Percentiles rank a stretch among this genome's conserved stretches.
Conservation (phyloP, 2,113 vertebrate species). For the Misgurnus mizolepis region DNA sequence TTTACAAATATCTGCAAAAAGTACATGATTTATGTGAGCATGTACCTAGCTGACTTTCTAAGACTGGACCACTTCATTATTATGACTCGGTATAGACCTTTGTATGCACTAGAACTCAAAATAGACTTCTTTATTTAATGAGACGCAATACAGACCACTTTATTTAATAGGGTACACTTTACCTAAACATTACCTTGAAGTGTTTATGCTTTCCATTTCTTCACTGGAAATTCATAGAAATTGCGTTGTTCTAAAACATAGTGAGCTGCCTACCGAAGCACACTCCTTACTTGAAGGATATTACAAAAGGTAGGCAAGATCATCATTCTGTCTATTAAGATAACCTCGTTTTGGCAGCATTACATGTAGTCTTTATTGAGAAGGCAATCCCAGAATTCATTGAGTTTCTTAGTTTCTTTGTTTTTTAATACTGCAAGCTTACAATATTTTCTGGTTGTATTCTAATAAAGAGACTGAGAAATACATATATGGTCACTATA, state of each 20-base stretch:
- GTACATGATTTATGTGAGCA: neutral
- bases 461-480: too few relatives aligned
- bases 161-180: conserved; percentile 4
- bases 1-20: too few relatives aligned
- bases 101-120: conserved; percentile 10
- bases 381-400: too few relatives aligned
- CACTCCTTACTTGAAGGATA: neutral
- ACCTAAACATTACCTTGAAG: neutral
- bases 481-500: too few relatives aligned
- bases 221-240: neutral
- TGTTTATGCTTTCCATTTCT: neutral
- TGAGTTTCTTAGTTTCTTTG: too few relatives aligned
- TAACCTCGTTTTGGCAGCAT: too few relatives aligned
- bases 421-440: too few relatives aligned
- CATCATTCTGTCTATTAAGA: too few relatives aligned
- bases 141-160: neutral
- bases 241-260: neutral
- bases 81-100: conserved; percentile 11
- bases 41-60: conserved; percentile 5
- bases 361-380: too few relatives aligned
- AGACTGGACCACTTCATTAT: conserved; percentile 4
- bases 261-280: neutral
- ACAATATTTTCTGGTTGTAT: too few relatives aligned
- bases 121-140: conserved; percentile 23
- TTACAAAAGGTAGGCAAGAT: too few relatives aligned